phyloP scores from a whole-genome alignment of 2,113 vertebrate genomes.

The Paramisgurnus dabryanus region DNA sequence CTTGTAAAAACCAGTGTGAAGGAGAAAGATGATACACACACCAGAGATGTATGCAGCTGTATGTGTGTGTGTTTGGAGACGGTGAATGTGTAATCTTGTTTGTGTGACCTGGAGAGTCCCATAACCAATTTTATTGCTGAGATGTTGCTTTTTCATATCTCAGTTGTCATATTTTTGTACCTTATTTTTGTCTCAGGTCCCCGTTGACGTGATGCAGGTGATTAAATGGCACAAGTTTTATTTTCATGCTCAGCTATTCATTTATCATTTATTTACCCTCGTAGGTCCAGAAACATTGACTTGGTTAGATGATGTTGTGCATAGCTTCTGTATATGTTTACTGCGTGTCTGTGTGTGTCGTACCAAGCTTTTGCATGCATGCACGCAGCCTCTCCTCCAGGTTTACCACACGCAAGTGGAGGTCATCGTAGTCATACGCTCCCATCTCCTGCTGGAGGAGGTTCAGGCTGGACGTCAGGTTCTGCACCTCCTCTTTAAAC shows the following conservation, averaged over 20 bases:
- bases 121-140: neutral
- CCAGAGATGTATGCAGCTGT: neutral
- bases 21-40: neutral
- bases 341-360: conserved; percentile 6
- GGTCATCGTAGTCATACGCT: conserved; percentile 99
- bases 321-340: too few species aligned
- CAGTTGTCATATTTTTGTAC: neutral
- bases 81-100: neutral
- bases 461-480: conserved; percentile 98
- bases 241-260: neutral
- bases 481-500: conserved; percentile 99
- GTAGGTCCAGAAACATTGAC: too few species aligned
- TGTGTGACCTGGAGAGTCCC: neutral
- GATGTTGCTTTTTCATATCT: neutral
- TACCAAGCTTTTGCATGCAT: conserved; percentile 99
- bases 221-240: neutral
- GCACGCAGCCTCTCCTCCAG: conserved; percentile 99
- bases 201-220: too few species aligned
- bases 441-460: conserved; percentile 98
- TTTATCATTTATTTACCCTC: too few species aligned
- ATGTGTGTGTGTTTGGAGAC: neutral
- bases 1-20: neutral
- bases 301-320: too few species aligned
- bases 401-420: conserved; percentile 97
- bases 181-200: too few species aligned